A percentile compares a stretch with the other conserved stretches of the same genome.
Conservation (phyloP, 2,888 invertebrate genomes). For the Leptarthrus brevirostris region DNA sequence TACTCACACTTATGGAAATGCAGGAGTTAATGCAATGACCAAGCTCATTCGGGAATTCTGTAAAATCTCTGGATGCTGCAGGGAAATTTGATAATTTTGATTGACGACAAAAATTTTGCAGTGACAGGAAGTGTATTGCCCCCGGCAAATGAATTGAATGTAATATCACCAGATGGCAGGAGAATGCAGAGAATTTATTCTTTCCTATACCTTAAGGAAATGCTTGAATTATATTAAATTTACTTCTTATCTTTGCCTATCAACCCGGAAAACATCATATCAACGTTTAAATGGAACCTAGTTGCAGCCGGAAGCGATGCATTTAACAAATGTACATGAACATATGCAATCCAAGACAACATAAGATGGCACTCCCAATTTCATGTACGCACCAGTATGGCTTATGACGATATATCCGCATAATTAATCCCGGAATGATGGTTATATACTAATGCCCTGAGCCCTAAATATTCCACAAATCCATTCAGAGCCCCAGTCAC, state of each 20-base stretch:
- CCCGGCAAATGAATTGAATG: too few species aligned
- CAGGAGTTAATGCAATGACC: too few species aligned
- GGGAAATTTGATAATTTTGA: neutral
- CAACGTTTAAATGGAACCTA: constrained; percentile 15
- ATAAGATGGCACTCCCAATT: neutral
- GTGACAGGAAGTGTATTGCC: too few species aligned
- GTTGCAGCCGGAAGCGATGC: neutral
- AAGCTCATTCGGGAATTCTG: too few species aligned
- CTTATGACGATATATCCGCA: constrained; percentile 24
- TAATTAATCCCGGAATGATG: constrained; percentile 38
- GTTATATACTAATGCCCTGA: neutral
- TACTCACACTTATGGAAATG: too few species aligned
- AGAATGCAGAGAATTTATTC: too few species aligned
- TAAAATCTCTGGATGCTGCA: neutral
- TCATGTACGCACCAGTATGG: neutral
- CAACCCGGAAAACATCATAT: constrained; percentile 19
- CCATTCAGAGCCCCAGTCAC: neutral
- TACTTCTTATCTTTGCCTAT: neutral
- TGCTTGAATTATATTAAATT: too few species aligned
- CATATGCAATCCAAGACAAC: neutral
- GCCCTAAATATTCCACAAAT: constrained; percentile 12
- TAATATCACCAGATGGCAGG: too few species aligned
- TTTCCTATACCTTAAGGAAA: too few species aligned
- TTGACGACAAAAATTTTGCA: too few species aligned
- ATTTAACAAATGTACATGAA: neutral